These are phyloP conservation scores for Linurgus olivaceus DNA, from an alignment of 2,797 vertebrate species.

Conservation along the genomic window DNA sequence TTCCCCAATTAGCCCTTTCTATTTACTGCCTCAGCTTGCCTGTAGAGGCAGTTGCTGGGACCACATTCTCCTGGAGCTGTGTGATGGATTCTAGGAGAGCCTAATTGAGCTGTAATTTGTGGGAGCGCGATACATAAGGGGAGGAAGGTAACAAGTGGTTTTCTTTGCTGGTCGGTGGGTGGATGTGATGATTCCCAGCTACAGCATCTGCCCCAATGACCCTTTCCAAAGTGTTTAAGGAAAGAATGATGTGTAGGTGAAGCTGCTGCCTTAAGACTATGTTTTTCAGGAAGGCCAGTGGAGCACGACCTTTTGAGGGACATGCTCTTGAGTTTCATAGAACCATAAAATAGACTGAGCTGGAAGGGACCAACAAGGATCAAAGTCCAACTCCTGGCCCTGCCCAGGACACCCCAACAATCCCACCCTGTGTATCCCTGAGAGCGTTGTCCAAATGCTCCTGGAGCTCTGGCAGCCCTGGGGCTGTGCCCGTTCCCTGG, in stretches of 20 bases:
- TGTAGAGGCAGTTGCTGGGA: background rate
- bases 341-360: background rate
- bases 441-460: rapidly evolving
- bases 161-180: background rate
- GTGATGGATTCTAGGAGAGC: conserved; percentile 7
- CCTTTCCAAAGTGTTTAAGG: background rate
- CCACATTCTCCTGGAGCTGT: background rate
- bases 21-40: conserved; percentile 50
- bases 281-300: background rate
- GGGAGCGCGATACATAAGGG: rapidly evolving
- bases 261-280: background rate
- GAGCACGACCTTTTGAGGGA: background rate
- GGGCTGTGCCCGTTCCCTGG: background rate
- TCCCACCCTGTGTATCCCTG: background rate
- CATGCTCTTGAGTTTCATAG: background rate
- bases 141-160: background rate
- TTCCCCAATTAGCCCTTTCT: conserved; percentile 35
- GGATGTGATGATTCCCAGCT: background rate
- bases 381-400: rapidly evolving
- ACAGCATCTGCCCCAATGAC: background rate
- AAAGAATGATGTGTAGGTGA: background rate
- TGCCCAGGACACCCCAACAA: background rate
- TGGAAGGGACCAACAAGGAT: background rate
- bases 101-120: conserved; percentile 14
- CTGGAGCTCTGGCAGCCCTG: background rate